A percentile compares a stretch with the other conserved stretches of the same genome.
These are phyloP conservation scores for Amphiduros pacificus DNA, from an alignment of 2,888 invertebrate species.

Conservation along the genomic window DNA sequence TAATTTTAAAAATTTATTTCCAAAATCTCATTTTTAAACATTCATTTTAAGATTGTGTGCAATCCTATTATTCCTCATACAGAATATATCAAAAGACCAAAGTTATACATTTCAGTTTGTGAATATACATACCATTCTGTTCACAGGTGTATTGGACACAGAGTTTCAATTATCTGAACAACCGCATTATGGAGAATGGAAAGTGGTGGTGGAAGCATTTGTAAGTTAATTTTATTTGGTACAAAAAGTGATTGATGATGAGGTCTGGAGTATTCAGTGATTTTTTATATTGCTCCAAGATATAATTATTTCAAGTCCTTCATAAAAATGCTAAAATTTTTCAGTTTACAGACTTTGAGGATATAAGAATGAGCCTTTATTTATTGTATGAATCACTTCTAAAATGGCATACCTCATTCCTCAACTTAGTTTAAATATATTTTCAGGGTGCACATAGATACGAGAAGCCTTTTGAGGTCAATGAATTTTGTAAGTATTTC, in stretches of 20 bases:
- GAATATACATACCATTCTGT: conserved; percentile 9
- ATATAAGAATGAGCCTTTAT: background rate
- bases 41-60: no score
- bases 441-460: conserved; percentile 76
- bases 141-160: conserved; percentile 86
- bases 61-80: no score
- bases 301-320: no score
- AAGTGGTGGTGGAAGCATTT: conserved; percentile 82
- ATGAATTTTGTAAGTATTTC: conserved; percentile 75
- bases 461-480: conserved; percentile 82
- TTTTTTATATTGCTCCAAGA: background rate
- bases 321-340: no score
- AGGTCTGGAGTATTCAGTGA: background rate
- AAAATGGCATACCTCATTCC: no score
- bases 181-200: conserved; percentile 91
- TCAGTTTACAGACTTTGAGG: background rate
- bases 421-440: background rate
- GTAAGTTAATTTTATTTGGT: conserved; percentile 38
- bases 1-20: no score
- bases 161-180: conserved; percentile 88
- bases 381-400: no score
- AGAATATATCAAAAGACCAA: no score
- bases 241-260: background rate
- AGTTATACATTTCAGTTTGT: no score
- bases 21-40: no score